These are phyloP conservation scores for Amblyteles armatorius DNA, from an alignment of 2,888 invertebrate species.

Conservation along the genomic window DNA sequence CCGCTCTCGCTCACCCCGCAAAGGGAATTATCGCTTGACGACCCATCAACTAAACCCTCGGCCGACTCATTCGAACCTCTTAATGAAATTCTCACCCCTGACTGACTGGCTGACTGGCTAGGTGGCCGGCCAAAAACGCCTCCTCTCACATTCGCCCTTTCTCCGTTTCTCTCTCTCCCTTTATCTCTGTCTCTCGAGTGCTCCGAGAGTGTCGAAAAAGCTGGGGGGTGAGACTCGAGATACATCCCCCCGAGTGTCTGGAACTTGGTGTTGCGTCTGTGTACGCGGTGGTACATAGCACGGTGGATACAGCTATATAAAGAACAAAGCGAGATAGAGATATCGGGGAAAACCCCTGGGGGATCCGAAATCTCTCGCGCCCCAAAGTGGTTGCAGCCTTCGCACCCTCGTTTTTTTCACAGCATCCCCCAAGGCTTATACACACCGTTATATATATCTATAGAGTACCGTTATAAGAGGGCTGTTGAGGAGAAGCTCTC, in stretches of 20 bases:
- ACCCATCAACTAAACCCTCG: conserved; percentile 84
- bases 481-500: conserved; percentile 71
- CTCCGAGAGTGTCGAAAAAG: conserved; percentile 72
- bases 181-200: conserved; percentile 78
- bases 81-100: conserved; percentile 85
- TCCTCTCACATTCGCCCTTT: conserved; percentile 64
- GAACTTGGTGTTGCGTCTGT: conserved; percentile 62
- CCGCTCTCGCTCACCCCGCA: conserved; percentile 74
- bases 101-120: conserved; percentile 81
- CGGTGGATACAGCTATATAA: conserved; percentile 62
- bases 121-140: conserved; percentile 72
- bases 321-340: conserved; percentile 69
- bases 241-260: conserved; percentile 62
- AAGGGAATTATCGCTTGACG: conserved; percentile 85
- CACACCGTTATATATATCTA: conserved; percentile 67
- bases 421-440: conserved; percentile 83
- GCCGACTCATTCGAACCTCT: conserved; percentile 85
- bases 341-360: conserved; percentile 78
- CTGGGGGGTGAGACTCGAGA: conserved; percentile 67
- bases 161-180: conserved; percentile 12
- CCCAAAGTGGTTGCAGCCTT: conserved; percentile 84
- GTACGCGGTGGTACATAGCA: conserved; percentile 65
- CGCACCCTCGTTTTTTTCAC: conserved; percentile 80
- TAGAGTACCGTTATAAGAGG: conserved; percentile 42
- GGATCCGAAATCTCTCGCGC: conserved; percentile 84